A percentile compares a stretch with the other conserved stretches of the same genome.
Evolutionary conservation across 2,888 invertebrate genomes (phyloP).

Genomic region (Petrolisthes cinctipes): DNA sequence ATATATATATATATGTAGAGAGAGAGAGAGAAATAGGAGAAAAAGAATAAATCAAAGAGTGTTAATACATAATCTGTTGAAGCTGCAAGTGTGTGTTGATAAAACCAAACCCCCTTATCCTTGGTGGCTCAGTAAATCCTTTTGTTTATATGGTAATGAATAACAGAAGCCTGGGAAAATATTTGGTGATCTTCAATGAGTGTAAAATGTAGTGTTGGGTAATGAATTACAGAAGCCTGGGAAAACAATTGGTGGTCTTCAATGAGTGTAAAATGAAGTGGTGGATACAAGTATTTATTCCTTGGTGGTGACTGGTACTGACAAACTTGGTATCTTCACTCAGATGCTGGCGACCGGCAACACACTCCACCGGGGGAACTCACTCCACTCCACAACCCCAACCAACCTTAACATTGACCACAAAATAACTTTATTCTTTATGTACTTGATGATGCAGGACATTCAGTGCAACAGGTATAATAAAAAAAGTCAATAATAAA

Average conservation of each 20-base stretch:
- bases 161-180: no score
- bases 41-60: no score
- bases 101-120: constrained; percentile 4
- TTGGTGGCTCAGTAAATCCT: not conserved
- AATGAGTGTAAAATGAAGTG: no score
- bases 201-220: no score
- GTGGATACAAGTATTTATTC: no score
- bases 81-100: constrained; percentile 38
- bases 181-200: no score
- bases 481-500: constrained; percentile 14
- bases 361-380: constrained; percentile 59
- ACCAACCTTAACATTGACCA: constrained; percentile 56
- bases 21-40: no score
- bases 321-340: constrained; percentile 66
- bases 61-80: not conserved
- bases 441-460: constrained; percentile 55
- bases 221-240: no score
- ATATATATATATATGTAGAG: no score
- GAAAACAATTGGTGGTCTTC: no score
- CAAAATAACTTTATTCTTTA: constrained; percentile 51
- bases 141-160: no score
- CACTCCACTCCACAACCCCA: constrained; percentile 49
- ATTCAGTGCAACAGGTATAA: constrained; percentile 59
- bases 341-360: constrained; percentile 65
- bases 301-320: constrained; percentile 51